Evolutionary conservation across 2,888 invertebrate species (phyloP).

Genomic region (Tachina grossa): DNA sequence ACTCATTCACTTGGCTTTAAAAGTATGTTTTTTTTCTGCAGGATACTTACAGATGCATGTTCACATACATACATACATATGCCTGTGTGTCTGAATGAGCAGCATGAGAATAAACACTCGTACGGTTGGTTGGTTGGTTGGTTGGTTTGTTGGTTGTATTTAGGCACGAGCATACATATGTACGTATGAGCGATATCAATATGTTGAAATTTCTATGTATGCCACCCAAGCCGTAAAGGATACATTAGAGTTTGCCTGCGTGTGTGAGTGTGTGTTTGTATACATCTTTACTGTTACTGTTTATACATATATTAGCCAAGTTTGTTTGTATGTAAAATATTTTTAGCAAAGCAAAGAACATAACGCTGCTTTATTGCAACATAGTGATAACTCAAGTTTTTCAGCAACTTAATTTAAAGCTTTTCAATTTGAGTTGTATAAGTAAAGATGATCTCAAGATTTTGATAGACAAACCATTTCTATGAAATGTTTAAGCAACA

Average conservation of each 20-base stretch:
- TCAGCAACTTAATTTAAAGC: too few relatives aligned
- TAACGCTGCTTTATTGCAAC: too few relatives aligned
- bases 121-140: background rate
- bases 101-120: background rate
- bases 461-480: too few relatives aligned
- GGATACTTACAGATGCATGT: too few relatives aligned
- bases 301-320: constrained; percentile 16
- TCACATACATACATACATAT: too few relatives aligned
- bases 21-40: too few relatives aligned
- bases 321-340: constrained; percentile 27
- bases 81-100: background rate
- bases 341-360: constrained; percentile 46
- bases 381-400: too few relatives aligned
- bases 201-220: constrained; percentile 41
- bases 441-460: too few relatives aligned
- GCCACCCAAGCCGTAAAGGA: constrained; percentile 3
- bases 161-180: background rate
- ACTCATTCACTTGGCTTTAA: too few relatives aligned
- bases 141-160: background rate
- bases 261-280: background rate
- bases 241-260: background rate
- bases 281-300: constrained; percentile 57
- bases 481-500: too few relatives aligned
- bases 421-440: background rate
- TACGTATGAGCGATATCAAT: constrained; percentile 46